phyloP scores from a whole-genome alignment of 37 sponge, comb jelly and placozoan species.

The Oopsacas minuta region DNA sequence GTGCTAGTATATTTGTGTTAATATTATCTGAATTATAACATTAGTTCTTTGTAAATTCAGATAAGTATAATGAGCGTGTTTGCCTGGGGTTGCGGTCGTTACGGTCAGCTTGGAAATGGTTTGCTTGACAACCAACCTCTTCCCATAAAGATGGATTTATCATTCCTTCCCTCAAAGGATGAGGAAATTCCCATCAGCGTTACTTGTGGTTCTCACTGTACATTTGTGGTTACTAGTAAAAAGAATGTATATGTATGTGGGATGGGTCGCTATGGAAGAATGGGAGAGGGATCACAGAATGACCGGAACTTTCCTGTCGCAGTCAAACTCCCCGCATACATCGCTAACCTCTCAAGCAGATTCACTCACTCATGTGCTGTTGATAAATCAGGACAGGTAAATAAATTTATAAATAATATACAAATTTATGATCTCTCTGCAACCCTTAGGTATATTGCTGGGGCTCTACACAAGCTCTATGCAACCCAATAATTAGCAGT shows the following conservation, averaged over 20 bases:
- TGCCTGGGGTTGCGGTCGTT: slow-evolving; percentile 46
- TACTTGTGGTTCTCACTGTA: background rate
- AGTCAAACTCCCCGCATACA: background rate
- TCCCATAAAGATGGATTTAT: background rate
- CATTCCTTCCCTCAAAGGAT: background rate
- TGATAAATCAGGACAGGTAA: background rate
- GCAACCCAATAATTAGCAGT: background rate
- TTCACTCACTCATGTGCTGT: slow-evolving; percentile 5
- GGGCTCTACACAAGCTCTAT: background rate
- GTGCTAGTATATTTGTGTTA: background rate
- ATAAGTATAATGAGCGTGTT: slow-evolving; percentile 20
- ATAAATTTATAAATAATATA: background rate
- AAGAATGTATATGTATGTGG: slow-evolving; percentile 31
- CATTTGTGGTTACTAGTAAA: background rate
- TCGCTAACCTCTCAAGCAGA: background rate
- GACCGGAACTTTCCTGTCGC: slow-evolving; percentile 20
- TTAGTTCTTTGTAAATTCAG: background rate
- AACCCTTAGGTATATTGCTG: background rate
- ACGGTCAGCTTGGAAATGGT: slow-evolving; percentile 45
- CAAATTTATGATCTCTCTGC: background rate
- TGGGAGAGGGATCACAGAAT: slow-evolving; percentile 31
- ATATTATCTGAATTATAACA: background rate
- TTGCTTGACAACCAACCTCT: background rate
- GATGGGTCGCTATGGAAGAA: slow-evolving; percentile 40
- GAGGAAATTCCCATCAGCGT: background rate